These are phyloP conservation scores for Tromatobia lineatoria DNA, from an alignment of 2,888 invertebrate species.

Conservation along the genomic window DNA sequence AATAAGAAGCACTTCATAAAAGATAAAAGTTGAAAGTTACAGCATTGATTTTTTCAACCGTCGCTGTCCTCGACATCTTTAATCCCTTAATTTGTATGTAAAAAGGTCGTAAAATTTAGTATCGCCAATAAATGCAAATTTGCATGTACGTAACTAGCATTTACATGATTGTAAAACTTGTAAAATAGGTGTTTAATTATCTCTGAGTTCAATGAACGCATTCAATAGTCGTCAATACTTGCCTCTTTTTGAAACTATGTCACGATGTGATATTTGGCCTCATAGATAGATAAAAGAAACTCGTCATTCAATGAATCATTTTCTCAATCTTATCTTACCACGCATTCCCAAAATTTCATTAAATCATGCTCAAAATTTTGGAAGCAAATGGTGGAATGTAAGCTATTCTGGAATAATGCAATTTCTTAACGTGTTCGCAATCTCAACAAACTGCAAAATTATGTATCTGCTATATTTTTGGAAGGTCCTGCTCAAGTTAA, in stretches of 20 bases:
- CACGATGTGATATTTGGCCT: not conserved
- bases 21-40: not conserved
- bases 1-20: too few relatives aligned
- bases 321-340: not conserved
- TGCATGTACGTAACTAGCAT: not conserved
- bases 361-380: not conserved
- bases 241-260: not conserved
- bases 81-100: not conserved
- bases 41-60: not conserved
- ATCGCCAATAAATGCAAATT: not conserved
- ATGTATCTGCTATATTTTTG: not conserved
- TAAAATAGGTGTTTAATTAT: not conserved
- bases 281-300: not conserved
- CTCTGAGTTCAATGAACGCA: not conserved
- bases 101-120: not conserved
- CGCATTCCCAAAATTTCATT: not conserved
- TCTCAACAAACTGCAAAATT: not conserved
- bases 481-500: not conserved
- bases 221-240: not conserved
- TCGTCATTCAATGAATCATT: not conserved
- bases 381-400: not conserved
- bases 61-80: not conserved
- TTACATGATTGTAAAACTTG: not conserved
- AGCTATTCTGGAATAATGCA: not conserved
- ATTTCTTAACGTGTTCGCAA: not conserved